phyloP scores from a whole-genome alignment of 2,797 vertebrate genomes.

The Microtus californicus region DNA sequence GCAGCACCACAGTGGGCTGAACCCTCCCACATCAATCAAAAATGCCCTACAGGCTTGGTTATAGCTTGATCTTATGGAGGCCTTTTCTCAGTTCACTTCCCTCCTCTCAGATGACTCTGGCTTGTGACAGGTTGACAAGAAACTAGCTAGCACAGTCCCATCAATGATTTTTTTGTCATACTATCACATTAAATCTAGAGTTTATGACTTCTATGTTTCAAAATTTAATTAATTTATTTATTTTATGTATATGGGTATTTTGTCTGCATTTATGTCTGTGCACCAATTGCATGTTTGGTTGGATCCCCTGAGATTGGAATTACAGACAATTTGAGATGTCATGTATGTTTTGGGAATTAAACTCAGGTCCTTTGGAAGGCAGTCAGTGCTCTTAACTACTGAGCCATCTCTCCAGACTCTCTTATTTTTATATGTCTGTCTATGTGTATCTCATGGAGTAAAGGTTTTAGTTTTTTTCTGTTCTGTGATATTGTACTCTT shows the following conservation, averaged over 20 bases:
- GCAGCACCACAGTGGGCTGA: neutral
- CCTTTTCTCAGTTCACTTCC: neutral
- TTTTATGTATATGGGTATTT: neutral
- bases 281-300: neutral
- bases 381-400: neutral
- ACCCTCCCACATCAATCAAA: neutral
- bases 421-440: neutral
- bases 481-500: too few species aligned
- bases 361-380: neutral
- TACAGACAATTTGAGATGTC: neutral
- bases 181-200: neutral
- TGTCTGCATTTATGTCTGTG: neutral
- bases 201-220: neutral
- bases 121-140: neutral
- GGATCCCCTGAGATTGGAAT: neutral
- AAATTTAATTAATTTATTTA: neutral
- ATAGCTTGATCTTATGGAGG: too few species aligned
- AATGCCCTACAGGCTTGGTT: neutral
- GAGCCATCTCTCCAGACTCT: neutral
- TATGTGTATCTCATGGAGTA: too few species aligned
- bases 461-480: too few species aligned
- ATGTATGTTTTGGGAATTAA: neutral
- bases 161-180: neutral
- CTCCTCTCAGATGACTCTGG: neutral
- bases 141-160: neutral